Conservation (phyloP, 2,797 vertebrate genomes). For the Eleutherodactylus coqui region DNA sequence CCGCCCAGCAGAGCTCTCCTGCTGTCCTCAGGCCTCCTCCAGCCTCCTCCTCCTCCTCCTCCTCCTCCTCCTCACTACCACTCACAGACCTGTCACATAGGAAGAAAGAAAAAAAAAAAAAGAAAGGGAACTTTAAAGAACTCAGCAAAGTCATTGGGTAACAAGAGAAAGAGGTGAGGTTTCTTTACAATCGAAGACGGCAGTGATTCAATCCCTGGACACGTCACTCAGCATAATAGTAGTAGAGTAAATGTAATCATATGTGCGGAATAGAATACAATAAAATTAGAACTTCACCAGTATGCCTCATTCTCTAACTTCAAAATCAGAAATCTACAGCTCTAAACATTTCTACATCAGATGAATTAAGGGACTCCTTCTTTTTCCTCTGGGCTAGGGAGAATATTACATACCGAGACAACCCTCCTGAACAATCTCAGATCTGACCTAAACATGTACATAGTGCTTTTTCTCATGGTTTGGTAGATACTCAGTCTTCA, state of each 20-base stretch:
- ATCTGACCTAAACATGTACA: too few relatives aligned
- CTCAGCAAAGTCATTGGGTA: conserved; percentile 34
- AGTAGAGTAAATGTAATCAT: neutral
- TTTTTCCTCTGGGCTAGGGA: too few relatives aligned
- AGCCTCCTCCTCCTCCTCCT: neutral
- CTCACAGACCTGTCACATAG: conserved; percentile 46
- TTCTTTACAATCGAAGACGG: neutral
- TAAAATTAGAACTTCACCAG: neutral
- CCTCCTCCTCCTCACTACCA: neutral
- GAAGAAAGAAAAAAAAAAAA: neutral
- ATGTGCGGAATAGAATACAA: neutral
- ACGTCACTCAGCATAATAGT: neutral
- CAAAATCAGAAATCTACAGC: too few relatives aligned
- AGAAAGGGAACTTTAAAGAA: conserved; percentile 36
- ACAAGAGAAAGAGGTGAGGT: conserved; percentile 24
- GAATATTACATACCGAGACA: too few relatives aligned
- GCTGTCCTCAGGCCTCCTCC: conserved; percentile 9
- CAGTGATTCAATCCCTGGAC: neutral
- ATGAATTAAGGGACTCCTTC: too few relatives aligned
- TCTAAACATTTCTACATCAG: too few relatives aligned
- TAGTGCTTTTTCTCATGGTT: too few relatives aligned
- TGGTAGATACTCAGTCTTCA: too few relatives aligned
- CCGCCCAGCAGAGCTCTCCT: conserved; percentile 7
- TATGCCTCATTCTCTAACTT: too few relatives aligned
- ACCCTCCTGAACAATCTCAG: too few relatives aligned